These are phyloP conservation scores for Drosophila fulvimacula DNA, from an alignment of 2,888 invertebrate species.

Conservation along the genomic window DNA sequence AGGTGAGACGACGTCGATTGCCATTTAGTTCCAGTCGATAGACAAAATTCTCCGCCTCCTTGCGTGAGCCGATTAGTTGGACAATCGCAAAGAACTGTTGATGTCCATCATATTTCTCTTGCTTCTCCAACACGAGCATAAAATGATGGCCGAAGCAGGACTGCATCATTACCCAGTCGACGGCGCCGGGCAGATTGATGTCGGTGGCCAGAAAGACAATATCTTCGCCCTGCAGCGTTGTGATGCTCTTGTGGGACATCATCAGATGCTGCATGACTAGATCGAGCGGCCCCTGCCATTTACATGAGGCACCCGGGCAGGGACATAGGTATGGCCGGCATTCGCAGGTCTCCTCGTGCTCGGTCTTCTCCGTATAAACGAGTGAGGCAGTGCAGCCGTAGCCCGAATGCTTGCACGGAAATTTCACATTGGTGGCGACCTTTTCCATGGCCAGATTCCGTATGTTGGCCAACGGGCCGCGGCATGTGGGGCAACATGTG, in stretches of 20 bases:
- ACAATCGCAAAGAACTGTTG: conserved; percentile 99
- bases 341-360: conserved; percentile 99
- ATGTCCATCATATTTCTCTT: conserved; percentile 98
- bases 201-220: conserved; percentile 99
- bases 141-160: conserved; percentile 99
- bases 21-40: conserved; percentile 98
- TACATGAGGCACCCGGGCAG: conserved; percentile 99
- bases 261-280: conserved; percentile 99
- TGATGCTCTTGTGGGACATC: conserved; percentile 98
- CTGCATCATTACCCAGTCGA: conserved; percentile 99
- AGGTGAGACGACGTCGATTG: conserved; percentile 96
- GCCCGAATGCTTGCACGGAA: conserved; percentile 99
- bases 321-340: conserved; percentile 99
- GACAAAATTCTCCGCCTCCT: conserved; percentile 99
- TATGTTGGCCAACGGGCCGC: conserved; percentile 98
- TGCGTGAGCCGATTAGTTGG: conserved; percentile 98
- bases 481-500: conserved; percentile 98
- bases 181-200: conserved; percentile 99
- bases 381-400: conserved; percentile 97
- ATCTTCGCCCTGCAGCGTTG: conserved; percentile 99
- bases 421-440: conserved; percentile 98
- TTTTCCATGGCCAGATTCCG: conserved; percentile 99
- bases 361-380: conserved; percentile 98
- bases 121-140: conserved; percentile 99
- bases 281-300: conserved; percentile 99